These are phyloP conservation scores for Neosilurus hyrtlii DNA, from an alignment of 2,797 vertebrate species.

Conservation along the genomic window DNA sequence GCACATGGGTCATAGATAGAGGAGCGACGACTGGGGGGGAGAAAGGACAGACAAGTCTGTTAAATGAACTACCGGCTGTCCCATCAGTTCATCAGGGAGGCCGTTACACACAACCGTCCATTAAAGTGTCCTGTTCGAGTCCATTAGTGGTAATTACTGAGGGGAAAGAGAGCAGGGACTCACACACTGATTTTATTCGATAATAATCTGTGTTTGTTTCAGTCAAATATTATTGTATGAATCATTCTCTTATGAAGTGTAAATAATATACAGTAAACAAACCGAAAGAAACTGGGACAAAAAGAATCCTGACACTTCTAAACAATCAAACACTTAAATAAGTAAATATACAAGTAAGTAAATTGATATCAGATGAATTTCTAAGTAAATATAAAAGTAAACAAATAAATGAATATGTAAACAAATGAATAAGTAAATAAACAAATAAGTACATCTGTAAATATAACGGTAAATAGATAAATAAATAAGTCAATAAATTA, in stretches of 20 bases:
- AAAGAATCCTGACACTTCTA: too few species aligned
- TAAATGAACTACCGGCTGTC: slow-evolving; percentile 14
- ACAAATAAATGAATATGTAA: too few species aligned
- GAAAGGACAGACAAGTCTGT: background rate
- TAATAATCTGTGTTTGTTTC: background rate
- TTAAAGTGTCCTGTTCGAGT: slow-evolving; percentile 31
- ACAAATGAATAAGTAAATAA: too few species aligned
- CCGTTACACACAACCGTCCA: slow-evolving; percentile 15
- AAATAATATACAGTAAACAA: too few species aligned
- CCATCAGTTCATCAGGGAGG: slow-evolving; percentile 28
- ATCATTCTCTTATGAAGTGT: background rate
- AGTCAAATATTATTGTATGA: background rate
- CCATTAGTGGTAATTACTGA: slow-evolving; percentile 31
- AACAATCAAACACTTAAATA: too few species aligned
- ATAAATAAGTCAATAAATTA: too few species aligned
- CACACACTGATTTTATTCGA: background rate
- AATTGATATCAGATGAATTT: too few species aligned
- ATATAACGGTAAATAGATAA: too few species aligned
- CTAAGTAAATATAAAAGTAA: too few species aligned
- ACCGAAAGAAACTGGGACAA: too few species aligned
- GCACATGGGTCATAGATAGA: background rate
- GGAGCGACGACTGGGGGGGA: background rate
- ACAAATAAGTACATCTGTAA: too few species aligned
- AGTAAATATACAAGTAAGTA: too few species aligned
- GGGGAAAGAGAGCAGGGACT: background rate